phyloP scores from a whole-genome alignment of 1,140 invertebrate genomes.

The Drosophila burlai region DNA sequence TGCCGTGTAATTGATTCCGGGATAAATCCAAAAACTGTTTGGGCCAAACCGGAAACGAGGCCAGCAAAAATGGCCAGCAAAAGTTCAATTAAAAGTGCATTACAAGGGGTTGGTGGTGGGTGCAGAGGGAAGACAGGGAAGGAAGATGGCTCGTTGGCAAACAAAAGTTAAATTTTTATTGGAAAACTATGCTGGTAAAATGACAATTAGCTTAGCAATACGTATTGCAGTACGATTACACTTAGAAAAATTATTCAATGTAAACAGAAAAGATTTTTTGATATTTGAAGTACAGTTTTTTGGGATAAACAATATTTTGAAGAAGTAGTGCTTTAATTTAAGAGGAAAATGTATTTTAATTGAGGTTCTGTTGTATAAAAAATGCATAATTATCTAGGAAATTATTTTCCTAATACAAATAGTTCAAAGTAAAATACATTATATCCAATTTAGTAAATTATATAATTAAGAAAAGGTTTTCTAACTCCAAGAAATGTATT shows the following conservation, averaged over 20 bases:
- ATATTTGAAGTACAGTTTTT: background rate
- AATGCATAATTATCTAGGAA: rapidly evolving
- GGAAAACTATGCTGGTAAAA: conserved; percentile 52
- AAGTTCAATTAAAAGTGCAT: conserved; percentile 57
- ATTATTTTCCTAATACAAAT: background rate
- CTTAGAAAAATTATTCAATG: background rate
- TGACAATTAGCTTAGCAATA: conserved; percentile 61
- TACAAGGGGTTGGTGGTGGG: conserved; percentile 4
- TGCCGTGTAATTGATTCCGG: conserved; percentile 87
- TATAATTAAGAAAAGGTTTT: background rate
- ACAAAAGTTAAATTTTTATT: conserved; percentile 48
- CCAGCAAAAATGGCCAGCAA: conserved; percentile 33
- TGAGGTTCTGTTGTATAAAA: background rate
- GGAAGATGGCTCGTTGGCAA: conserved; percentile 8
- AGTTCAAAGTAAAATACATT: background rate
- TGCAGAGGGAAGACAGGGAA: too few species aligned
- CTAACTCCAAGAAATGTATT: background rate
- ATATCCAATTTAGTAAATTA: background rate
- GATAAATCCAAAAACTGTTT: conserved; percentile 87
- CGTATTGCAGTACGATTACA: background rate
- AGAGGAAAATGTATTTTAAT: background rate
- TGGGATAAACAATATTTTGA: background rate
- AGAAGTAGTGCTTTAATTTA: background rate
- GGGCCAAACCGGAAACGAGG: conserved; percentile 12
- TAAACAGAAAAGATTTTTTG: background rate